Percentiles rank a stretch among this genome's conserved stretches.
Evolutionary conservation across 2,113 vertebrate genomes (phyloP).

Genomic region (Entelurus aequoreus): DNA sequence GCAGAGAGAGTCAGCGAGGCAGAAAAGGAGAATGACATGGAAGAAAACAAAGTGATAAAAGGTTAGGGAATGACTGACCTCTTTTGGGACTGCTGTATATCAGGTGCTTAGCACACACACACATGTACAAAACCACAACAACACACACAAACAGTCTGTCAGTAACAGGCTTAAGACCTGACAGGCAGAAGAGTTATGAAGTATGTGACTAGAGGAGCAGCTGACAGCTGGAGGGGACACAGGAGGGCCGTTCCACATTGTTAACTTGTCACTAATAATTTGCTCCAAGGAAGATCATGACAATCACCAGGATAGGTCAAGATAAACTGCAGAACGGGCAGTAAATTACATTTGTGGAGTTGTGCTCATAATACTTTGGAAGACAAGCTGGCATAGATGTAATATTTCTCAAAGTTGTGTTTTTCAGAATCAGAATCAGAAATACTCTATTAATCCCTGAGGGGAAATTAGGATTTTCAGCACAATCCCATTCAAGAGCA

Average conservation of each 20-base stretch:
- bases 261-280: constrained; percentile 6
- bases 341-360: not conserved
- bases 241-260: constrained; percentile 11
- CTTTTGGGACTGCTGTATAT: constrained; percentile 16
- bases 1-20: not conserved
- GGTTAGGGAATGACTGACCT: constrained; percentile 28
- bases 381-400: not conserved
- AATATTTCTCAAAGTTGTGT: too few relatives aligned
- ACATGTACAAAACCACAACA: too few relatives aligned
- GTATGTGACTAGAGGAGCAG: constrained; percentile 31
- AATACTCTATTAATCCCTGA: too few relatives aligned
- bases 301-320: not conserved
- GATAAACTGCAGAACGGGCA: not conserved
- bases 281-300: not conserved
- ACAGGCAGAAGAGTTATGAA: constrained; percentile 28
- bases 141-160: constrained; percentile 5
- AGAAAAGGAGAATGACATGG: constrained; percentile 5
- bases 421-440: too few relatives aligned
- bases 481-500: not conserved
- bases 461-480: too few relatives aligned
- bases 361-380: not conserved
- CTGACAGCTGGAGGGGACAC: constrained; percentile 37
- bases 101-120: constrained; percentile 13
- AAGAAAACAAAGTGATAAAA: constrained; percentile 38
- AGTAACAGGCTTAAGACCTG: constrained; percentile 24